These are phyloP conservation scores for Enteromius anoplus DNA, from an alignment of 2,797 vertebrate genomes.

Conservation along the genomic window DNA sequence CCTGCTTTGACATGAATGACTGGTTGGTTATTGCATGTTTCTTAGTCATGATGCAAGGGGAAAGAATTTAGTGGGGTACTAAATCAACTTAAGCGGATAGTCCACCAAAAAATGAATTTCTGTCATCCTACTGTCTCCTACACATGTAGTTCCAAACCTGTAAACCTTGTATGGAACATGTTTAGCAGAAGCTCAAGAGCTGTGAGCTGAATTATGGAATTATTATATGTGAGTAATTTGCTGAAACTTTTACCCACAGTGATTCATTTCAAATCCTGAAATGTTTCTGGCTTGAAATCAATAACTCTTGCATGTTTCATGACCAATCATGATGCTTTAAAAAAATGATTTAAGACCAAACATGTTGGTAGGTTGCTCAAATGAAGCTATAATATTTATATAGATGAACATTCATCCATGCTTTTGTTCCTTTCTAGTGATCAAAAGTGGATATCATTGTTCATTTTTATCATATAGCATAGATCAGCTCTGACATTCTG, in stretches of 20 bases:
- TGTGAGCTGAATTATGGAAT: background rate
- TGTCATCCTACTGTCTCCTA: background rate
- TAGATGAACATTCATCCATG: background rate
- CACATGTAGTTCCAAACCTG: background rate
- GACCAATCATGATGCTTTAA: background rate
- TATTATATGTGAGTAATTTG: background rate
- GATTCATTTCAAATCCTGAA: background rate
- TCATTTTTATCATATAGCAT: background rate
- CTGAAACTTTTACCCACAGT: background rate
- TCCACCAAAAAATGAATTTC: background rate
- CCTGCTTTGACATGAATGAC: background rate
- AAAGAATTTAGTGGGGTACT: background rate
- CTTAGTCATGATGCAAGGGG: background rate
- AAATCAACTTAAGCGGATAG: background rate
- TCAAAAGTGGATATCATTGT: background rate
- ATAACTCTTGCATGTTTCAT: background rate
- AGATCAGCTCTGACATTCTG: background rate
- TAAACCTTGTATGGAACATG: background rate
- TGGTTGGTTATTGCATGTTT: background rate
- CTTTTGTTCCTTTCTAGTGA: background rate
- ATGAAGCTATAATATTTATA: background rate
- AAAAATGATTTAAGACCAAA: background rate
- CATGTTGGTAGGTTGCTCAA: background rate
- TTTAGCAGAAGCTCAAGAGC: conserved; percentile 8
- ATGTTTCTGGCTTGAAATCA: background rate